Base-by-base conservation (phyloP, 2,113 vertebrate species). In the Toxotes jaculatrix region DNA sequence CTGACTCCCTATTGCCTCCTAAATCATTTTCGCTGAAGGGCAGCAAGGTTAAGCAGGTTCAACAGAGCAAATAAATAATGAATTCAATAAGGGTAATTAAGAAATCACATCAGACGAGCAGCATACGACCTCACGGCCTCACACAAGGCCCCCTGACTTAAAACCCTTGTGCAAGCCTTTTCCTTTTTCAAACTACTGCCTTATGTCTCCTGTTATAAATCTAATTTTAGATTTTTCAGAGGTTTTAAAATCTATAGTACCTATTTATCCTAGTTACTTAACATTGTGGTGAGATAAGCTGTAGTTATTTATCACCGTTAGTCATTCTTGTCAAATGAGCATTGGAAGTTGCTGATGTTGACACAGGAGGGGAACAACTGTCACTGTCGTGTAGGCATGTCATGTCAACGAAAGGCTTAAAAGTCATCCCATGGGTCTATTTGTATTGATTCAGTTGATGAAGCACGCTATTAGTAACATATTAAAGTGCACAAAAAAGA, bases 1-100 rank as follows among this genome's bases (percentile, higher is more conserved):
- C 74, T 87, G 79, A 87, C 85, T 88, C 85, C 72, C 84, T 32
- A 23, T 71, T 83, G 76, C 71, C 68, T 87, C 86, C 79, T 78
- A 87, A 88, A 89, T 91, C 72, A 84, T 85, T 78, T 84, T 68
- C 71, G 55, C 74, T 74, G 70, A 80, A 90, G 90, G 93, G 84
- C 84, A 87, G 84, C 21, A 67, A 86, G 93, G 94, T 93, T 93
- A 93, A 93, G 83, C 65, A 91, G 92, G 92, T 92, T 93, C 85
- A 88, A 80, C 78, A 72, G 80, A 79, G 91, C 87, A 93, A 91
- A 92, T 94, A 94, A 92, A 91, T 93, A 91, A 94, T 93, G 68
- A 92, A 94, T 94, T 84, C 72, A 91, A 90, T 84, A 82, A 90
- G 88, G 88, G 87, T 93, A 93, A 95, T 95, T 93, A 95, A 90